A percentile compares a stretch with the other conserved stretches of the same genome.
Evolutionary conservation across 2,113 vertebrate species (phyloP).

Genomic region (Ascaphus truei): DNA sequence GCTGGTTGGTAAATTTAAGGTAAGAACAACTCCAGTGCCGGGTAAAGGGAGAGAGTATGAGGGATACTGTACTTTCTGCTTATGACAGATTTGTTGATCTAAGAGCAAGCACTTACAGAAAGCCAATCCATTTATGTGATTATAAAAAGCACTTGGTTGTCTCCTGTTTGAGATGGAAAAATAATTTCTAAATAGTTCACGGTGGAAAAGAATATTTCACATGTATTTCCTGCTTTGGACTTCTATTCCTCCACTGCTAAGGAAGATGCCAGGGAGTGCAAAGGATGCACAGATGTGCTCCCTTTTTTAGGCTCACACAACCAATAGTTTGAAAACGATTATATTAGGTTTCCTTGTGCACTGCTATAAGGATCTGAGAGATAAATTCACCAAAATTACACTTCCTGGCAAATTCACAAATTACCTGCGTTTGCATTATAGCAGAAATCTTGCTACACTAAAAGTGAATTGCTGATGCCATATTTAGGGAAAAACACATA

Average conservation of each 20-base stretch:
- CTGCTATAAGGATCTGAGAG: too few relatives aligned
- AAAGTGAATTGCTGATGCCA: too few relatives aligned
- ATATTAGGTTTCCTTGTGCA: too few relatives aligned
- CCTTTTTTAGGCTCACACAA: neutral
- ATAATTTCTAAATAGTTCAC: conserved; percentile 57
- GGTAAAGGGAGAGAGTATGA: conserved; percentile 9
- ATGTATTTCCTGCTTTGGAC: neutral
- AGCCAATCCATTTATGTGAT: conserved; percentile 57
- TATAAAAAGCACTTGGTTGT: conserved; percentile 61
- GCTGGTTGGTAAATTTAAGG: conserved; percentile 33
- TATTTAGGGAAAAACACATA: too few relatives aligned
- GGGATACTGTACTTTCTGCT: conserved; percentile 48
- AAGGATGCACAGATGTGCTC: neutral
- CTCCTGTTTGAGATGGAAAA: conserved; percentile 54
- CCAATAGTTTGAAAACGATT: too few relatives aligned
- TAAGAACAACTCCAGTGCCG: conserved; percentile 15
- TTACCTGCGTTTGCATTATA: too few relatives aligned
- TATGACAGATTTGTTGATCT: conserved; percentile 58
- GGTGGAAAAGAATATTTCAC: conserved; percentile 45
- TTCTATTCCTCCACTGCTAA: neutral
- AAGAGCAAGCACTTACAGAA: conserved; percentile 57
- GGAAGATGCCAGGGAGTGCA: neutral
- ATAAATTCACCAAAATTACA: too few relatives aligned
- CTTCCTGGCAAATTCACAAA: too few relatives aligned
- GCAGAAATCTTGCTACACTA: too few relatives aligned